Evolutionary conservation across 2,797 vertebrate species (phyloP), one percentile per base, ranked within the genome.

Genomic region (Notolepis coatsorum): DNA sequence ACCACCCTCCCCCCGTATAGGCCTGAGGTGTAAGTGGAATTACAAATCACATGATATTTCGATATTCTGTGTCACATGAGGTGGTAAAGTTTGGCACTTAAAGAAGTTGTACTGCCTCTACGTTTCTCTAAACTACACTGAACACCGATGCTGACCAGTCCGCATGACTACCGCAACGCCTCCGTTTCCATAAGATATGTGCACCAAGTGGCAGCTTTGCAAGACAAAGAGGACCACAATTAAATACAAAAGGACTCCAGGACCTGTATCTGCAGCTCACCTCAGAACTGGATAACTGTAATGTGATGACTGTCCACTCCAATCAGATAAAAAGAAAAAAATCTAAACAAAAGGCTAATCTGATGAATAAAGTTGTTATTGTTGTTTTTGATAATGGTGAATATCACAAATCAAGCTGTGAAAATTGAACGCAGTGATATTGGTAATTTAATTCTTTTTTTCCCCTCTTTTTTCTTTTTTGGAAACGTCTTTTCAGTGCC

Each of bases 401-500:
- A 23, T 33, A 35, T 52, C 5, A 35, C 7, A 3, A 49, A 12
- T 49, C 27, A 30, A 49, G 3, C 17, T 15, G 31, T 31, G 28
- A 7, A 18, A 17, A 31, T 20, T n/a, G 6, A 5, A 18, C 20
- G 15, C 7, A 25, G 10, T 56, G 51, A 54, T 2, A 21, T 37
- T 57, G 67, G 28, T n/a, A n/a, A n/a, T n/a, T n/a, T n/a, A n/a
- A n/a, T n/a, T n/a, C 27, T 46, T 67, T 30, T 65, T 67, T 67
- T 71, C n/a, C n/a, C n/a, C n/a, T n/a, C n/a, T n/a, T n/a, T n/a
- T n/a, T n/a, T n/a, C n/a, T n/a, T n/a, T n/a, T n/a, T n/a, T n/a
- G n/a, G n/a, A n/a, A n/a, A n/a, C n/a, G n/a, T n/a, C 52, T 46
- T 55, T 84, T 89, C 69, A 88, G 88, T 94, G 90, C 88, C 84